phyloP scores from a whole-genome alignment of 2,888 invertebrate genomes.

The Pachymerium ferrugineum region DNA sequence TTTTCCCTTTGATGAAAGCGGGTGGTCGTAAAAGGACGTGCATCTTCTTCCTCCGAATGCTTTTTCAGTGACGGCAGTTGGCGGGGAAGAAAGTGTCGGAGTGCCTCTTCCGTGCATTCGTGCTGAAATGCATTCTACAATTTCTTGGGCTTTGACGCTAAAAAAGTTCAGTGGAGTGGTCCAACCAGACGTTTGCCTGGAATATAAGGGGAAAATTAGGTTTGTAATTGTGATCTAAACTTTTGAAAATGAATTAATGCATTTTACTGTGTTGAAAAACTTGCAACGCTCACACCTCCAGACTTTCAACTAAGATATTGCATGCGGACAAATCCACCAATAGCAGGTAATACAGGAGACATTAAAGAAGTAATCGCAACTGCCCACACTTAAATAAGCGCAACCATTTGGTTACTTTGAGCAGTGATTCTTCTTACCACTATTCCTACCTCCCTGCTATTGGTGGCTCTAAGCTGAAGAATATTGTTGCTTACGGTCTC shows the following conservation, averaged over 20 bases:
- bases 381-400: no score
- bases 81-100: neutral
- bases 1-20: neutral
- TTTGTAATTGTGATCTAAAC: neutral
- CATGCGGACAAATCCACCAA: no score
- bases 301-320: no score
- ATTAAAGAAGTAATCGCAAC: no score
- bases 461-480: neutral
- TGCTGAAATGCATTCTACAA: neutral
- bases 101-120: neutral
- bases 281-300: no score
- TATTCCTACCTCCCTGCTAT: no score
- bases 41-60: neutral
- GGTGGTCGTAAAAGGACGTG: neutral
- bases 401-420: no score
- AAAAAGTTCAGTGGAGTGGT: slow-evolving; percentile 23
- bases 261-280: no score
- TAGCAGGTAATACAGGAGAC: no score
- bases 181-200: slow-evolving; percentile 27
- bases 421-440: no score
- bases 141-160: slow-evolving; percentile 26
- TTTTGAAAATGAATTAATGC: neutral
- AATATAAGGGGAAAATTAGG: neutral
- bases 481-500: slow-evolving; percentile 33
- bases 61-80: neutral